Base-by-base conservation (phyloP, 2,797 vertebrate species). In the Threskiornis aethiopicus region DNA sequence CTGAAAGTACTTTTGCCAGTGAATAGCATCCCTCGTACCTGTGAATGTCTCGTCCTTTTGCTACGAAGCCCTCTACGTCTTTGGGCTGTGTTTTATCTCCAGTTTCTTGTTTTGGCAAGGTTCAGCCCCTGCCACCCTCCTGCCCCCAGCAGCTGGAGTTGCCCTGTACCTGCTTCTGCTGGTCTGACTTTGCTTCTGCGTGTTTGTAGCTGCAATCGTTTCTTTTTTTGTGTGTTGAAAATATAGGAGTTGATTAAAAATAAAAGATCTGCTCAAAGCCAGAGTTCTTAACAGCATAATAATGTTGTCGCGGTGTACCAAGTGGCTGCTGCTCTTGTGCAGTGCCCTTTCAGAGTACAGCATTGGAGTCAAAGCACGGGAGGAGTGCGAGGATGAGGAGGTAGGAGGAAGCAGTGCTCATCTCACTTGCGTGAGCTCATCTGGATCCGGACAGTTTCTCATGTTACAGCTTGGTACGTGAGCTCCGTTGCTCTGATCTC, bases 21-120 rank as follows among this genome's bases (percentile, higher is more conserved):
- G 24, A 72, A 6, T 25, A 16, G 19, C 47, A 17, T 17, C 8
- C 14, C 16, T 57, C 0, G 0, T n/a, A 42, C 33, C 46, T 84
- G 29, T 18, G 24, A 44, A 4, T 15, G 4, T 52, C 66, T 47
- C 7, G 25, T 44, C 29, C 35, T 54, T 25, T 44, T 76, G 58
- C 86, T 35, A 0, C 5, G 1, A 33, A 57, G 21, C n/a, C 18
- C 19, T 59, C 44, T 28, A 3, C 2, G 10, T 54, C 51, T 69
- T 46, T 10, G 31, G 35, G 26, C 25, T 1, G 0, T 8, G 26
- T n/a, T 67, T 72, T 51, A 7, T 37, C 55, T 37, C 16, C 21
- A 5, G 11, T 64, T 41, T 17, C 49, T 62, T 29, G 14, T 22
- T 44, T 39, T 25, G 39, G 37, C n/a, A 25, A 35, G 54, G 24